These are phyloP conservation scores for Cranoglanis bouderius DNA, from an alignment of 2,113 vertebrate species.

Conservation along the genomic window DNA sequence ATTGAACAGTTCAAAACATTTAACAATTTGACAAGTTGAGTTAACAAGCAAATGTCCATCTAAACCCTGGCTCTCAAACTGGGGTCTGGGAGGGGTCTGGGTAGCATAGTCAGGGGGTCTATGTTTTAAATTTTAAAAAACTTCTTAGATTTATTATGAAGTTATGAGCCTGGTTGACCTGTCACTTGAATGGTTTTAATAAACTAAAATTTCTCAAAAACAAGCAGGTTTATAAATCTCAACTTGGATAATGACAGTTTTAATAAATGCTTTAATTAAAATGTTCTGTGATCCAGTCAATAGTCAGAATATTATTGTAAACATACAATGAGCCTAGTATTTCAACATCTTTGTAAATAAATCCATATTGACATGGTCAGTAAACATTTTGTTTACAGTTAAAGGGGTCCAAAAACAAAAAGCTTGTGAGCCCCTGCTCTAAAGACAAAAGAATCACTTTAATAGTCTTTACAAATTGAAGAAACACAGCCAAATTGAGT, in stretches of 20 bases:
- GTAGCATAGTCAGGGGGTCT: neutral
- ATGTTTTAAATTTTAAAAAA: neutral
- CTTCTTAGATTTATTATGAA: neutral
- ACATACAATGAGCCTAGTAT: neutral
- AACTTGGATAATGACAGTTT: neutral
- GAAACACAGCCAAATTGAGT: slow-evolving; percentile 40
- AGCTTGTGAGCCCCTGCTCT: neutral
- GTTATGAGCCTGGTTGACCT: neutral
- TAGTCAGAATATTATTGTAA: neutral
- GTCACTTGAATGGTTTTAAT: neutral
- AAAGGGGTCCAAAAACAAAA: neutral
- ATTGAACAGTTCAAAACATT: neutral
- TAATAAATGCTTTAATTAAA: neutral
- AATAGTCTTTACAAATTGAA: neutral
- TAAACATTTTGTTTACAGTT: neutral
- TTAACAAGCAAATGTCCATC: neutral
- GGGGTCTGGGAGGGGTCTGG: neutral
- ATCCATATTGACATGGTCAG: neutral
- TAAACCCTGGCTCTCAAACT: neutral
- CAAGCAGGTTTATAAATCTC: neutral
- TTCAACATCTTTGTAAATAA: neutral
- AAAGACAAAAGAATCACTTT: too few species aligned
- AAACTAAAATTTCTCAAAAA: neutral
- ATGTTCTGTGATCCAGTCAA: neutral
- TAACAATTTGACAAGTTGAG: neutral